These are phyloP conservation scores for Strongylocentrotus purpuratus DNA, from an alignment of 35 echinoderm and acorn worm genomes.

Conservation along the genomic window DNA sequence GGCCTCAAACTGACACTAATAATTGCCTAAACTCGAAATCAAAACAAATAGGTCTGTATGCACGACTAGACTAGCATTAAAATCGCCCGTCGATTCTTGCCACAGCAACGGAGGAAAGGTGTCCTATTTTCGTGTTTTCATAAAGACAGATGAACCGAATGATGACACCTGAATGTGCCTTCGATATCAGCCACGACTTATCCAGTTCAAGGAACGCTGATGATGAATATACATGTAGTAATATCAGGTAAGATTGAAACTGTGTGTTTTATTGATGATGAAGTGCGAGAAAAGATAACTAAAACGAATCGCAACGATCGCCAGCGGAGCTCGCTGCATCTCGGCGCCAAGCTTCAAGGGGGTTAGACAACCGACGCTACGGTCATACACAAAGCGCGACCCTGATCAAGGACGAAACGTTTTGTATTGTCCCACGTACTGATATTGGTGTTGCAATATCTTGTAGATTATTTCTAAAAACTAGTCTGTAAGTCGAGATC, in stretches of 20 bases:
- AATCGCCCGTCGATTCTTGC: not conserved
- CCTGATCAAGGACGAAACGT: not conserved
- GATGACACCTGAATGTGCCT: not conserved
- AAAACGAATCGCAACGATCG: not conserved
- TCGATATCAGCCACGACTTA: not conserved
- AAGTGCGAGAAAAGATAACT: not conserved
- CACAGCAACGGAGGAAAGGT: not conserved
- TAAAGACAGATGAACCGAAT: not conserved
- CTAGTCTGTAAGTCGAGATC: too few species aligned
- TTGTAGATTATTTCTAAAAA: too few species aligned
- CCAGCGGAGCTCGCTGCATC: not conserved
- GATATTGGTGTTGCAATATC: not conserved
- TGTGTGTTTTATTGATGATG: not conserved
- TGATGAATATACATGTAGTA: not conserved
- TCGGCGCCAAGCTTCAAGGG: not conserved
- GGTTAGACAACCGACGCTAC: not conserved
- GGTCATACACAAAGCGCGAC: not conserved
- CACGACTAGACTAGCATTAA: not conserved
- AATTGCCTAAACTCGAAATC: not conserved
- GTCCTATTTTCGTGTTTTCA: not conserved
- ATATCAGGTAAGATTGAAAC: not conserved
- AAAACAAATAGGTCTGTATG: not conserved
- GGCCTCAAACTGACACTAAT: not conserved
- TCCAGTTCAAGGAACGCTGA: not conserved
- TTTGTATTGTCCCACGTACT: not conserved